Evolutionary conservation across 92 coral and sea anemone genomes (phyloP).

Genomic region (Paramuricea clavata): DNA sequence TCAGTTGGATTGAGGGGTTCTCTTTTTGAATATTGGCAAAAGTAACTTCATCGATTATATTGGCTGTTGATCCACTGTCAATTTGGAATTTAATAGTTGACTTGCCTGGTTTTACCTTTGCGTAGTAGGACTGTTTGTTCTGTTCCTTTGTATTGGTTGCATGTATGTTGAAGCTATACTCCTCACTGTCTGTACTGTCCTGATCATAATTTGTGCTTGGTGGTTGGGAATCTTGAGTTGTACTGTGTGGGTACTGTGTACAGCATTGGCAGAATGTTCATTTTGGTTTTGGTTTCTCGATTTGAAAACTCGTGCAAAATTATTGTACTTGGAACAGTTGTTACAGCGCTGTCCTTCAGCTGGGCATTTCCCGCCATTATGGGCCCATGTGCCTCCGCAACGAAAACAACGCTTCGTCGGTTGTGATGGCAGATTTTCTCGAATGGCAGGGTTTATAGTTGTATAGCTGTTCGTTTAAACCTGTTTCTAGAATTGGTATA

Average conservation of each 20-base stretch:
- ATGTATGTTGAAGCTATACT: background rate
- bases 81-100: conserved; percentile 6
- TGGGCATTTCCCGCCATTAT: conserved; percentile 8
- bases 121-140: background rate
- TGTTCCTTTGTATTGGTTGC: background rate
- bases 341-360: no score
- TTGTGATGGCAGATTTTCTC: background rate
- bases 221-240: background rate
- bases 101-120: background rate
- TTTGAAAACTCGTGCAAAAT: no score
- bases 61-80: conserved; percentile 35
- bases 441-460: background rate
- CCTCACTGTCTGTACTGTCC: conserved; percentile 18
- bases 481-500: background rate
- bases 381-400: no score
- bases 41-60: conserved; percentile 25
- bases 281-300: no score
- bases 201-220: background rate
- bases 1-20: conserved; percentile 2
- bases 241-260: no score
- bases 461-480: background rate
- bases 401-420: background rate
- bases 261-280: no score
- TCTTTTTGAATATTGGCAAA: conserved; percentile 3
- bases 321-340: no score